Percentiles rank a stretch among this genome's conserved stretches.
Evolutionary conservation across 2,797 vertebrate species (phyloP).

Genomic region (Tachyglossus aculeatus): DNA sequence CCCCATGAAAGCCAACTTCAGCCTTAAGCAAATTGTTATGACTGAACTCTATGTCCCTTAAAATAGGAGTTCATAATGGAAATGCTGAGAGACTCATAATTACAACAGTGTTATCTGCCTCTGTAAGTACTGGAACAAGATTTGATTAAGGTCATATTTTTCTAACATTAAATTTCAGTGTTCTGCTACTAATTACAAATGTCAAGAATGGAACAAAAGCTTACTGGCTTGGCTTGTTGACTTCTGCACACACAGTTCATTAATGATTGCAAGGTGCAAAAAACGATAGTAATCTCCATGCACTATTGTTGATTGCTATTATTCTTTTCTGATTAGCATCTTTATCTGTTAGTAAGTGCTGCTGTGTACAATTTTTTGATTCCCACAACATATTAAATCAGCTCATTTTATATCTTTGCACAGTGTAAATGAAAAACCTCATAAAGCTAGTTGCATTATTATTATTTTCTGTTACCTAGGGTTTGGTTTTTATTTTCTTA

Average conservation of each 20-base stretch:
- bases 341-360: constrained; percentile 32
- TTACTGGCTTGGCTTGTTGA: constrained; percentile 51
- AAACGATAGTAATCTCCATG: constrained; percentile 55
- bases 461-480: background rate
- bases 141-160: constrained; percentile 41
- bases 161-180: constrained; percentile 59
- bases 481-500: background rate
- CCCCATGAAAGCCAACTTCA: background rate
- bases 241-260: constrained; percentile 56
- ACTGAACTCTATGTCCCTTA: background rate
- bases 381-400: constrained; percentile 7
- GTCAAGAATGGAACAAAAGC: constrained; percentile 64
- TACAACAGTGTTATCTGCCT: constrained; percentile 21
- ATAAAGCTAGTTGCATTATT: background rate
- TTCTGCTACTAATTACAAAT: constrained; percentile 67
- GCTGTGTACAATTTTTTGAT: constrained; percentile 17
- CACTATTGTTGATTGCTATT: constrained; percentile 29
- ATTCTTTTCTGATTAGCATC: constrained; percentile 43
- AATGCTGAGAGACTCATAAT: constrained; percentile 51
- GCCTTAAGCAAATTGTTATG: constrained; percentile 5
- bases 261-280: constrained; percentile 65
- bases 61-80: constrained; percentile 31
- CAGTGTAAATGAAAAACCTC: background rate
- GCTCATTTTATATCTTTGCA: constrained; percentile 13
- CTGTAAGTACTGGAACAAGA: constrained; percentile 48